Percentiles rank a stretch among this genome's conserved stretches.
Conservation (phyloP, 1,140 invertebrate genomes). For the Heliconius himera region DNA sequence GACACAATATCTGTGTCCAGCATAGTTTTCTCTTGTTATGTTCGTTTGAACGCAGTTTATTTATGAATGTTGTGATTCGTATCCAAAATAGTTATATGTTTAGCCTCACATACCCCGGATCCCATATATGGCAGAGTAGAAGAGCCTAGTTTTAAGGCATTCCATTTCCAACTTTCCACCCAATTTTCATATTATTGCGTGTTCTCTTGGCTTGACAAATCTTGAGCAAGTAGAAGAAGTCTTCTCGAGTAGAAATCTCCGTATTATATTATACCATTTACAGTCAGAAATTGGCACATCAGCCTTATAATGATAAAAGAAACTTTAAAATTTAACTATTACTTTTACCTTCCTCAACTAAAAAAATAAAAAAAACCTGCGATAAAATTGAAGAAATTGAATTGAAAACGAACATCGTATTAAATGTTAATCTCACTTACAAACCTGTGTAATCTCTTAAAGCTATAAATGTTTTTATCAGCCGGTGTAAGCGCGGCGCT, state of each 20-base stretch:
- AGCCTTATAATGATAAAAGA: neutral
- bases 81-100: too few species aligned
- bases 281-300: too few species aligned
- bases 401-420: neutral
- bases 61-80: too few species aligned
- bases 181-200: too few species aligned
- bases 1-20: neutral
- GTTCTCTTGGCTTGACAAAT: too few species aligned
- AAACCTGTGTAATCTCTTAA: neutral
- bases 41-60: neutral
- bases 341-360: neutral
- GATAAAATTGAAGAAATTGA: neutral
- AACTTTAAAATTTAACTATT: neutral
- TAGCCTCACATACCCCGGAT: too few species aligned
- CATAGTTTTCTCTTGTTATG: neutral
- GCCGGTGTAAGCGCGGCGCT: neutral
- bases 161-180: too few species aligned
- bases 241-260: neutral
- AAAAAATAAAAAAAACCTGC: neutral
- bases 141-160: too few species aligned
- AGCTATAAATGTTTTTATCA: slow-evolving; percentile 10
- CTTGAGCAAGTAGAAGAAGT: too few species aligned
- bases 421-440: slow-evolving; percentile 4
- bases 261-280: too few species aligned
- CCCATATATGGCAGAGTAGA: too few species aligned